phyloP scores from a whole-genome alignment of 2,888 invertebrate genomes.

The Volucella bombylans region DNA sequence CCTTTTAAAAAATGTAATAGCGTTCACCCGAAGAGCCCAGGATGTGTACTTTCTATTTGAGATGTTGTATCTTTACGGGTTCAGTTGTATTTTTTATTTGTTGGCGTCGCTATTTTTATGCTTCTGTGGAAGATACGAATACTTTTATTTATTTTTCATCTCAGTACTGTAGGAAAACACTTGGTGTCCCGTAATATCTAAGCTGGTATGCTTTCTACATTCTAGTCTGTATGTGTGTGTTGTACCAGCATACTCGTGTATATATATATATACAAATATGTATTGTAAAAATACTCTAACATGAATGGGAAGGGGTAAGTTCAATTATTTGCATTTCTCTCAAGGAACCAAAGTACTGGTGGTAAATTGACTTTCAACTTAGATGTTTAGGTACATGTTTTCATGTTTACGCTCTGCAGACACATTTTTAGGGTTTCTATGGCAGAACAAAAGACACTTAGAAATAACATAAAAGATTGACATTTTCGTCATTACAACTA shows the following conservation, averaged over 20 bases:
- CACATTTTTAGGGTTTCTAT: too few species aligned
- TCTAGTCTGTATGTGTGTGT: constrained; percentile 21
- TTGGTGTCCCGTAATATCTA: constrained; percentile 50
- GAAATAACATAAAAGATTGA: too few species aligned
- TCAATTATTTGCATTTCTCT: constrained; percentile 56
- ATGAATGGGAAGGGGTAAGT: constrained; percentile 1
- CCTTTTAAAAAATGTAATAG: constrained; percentile 64
- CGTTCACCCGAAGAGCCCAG: constrained; percentile 50
- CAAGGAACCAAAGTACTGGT: constrained; percentile 15
- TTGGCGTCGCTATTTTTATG: constrained; percentile 39
- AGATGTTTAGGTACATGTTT: neutral
- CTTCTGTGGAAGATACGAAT: constrained; percentile 21
- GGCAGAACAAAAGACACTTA: too few species aligned
- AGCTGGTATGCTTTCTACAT: constrained; percentile 28
- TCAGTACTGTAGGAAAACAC: constrained; percentile 49
- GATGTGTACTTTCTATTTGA: constrained; percentile 66
- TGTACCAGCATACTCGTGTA: neutral
- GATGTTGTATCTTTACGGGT: constrained; percentile 63
- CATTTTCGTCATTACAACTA: too few species aligned
- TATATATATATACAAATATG: neutral
- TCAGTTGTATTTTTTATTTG: constrained; percentile 52
- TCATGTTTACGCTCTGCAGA: too few species aligned
- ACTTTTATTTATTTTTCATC: constrained; percentile 64
- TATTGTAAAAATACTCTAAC: too few species aligned
- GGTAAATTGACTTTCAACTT: constrained; percentile 28